phyloP scores from a whole-genome alignment of 2,888 invertebrate genomes.

The Tenthredo scrophulariae region DNA sequence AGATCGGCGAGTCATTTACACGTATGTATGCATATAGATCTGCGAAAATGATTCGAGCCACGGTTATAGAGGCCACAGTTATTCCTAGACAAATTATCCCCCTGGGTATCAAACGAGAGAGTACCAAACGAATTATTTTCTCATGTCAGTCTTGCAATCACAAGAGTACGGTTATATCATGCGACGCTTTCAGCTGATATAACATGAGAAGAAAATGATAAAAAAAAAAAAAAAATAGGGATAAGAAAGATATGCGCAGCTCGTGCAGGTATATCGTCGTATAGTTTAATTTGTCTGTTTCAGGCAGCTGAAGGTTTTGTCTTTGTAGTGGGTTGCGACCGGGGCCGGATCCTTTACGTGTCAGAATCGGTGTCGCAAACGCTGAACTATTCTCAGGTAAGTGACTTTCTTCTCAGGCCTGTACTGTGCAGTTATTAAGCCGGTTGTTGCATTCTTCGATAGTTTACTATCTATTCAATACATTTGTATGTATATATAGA shows the following conservation, averaged over 20 bases:
- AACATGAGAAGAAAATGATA: background rate
- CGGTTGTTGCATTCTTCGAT: slow-evolving; percentile 20
- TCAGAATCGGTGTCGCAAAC: slow-evolving; percentile 92
- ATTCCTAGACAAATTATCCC: background rate
- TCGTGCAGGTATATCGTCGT: slow-evolving; percentile 31
- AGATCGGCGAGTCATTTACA: background rate
- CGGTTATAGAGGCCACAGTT: background rate
- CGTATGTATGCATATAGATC: background rate
- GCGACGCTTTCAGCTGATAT: background rate
- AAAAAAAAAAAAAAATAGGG: background rate
- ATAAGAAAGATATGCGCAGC: background rate
- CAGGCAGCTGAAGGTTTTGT: slow-evolving; percentile 94
- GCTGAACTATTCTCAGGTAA: slow-evolving; percentile 90
- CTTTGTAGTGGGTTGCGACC: slow-evolving; percentile 95
- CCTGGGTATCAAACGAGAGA: background rate
- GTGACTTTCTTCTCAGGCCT: slow-evolving; percentile 54
- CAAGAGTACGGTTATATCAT: background rate
- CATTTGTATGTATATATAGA: too few relatives aligned
- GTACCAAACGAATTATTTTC: background rate
- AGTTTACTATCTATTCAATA: background rate
- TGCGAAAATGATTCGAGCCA: background rate
- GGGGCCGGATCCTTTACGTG: slow-evolving; percentile 93
- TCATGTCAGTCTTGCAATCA: background rate
- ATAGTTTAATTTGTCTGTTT: slow-evolving; percentile 62
- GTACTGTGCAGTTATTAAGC: background rate